phyloP scores from a whole-genome alignment of 2,113 vertebrate genomes.

The Helogale parvula region DNA sequence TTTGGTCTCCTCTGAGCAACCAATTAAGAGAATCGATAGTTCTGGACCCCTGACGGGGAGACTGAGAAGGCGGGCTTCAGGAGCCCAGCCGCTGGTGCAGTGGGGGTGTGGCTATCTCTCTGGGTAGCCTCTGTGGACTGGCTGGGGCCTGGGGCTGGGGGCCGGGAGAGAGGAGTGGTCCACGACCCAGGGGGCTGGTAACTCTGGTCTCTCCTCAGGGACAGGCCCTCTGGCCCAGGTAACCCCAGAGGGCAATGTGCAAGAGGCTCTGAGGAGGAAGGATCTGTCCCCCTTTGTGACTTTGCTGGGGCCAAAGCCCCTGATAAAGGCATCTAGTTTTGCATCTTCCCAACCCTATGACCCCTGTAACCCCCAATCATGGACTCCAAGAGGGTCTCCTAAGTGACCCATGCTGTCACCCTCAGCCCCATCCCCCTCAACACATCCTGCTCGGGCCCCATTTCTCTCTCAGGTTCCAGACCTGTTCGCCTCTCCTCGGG shows the following conservation, averaged over 20 bases:
- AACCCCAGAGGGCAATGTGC: neutral
- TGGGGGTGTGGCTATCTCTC: accelerated
- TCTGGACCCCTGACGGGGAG: neutral
- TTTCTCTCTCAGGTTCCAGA: neutral
- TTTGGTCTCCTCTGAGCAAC: neutral
- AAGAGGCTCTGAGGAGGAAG: neutral
- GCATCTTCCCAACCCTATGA: neutral
- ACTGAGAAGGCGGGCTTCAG: neutral
- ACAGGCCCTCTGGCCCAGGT: neutral
- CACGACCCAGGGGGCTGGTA: neutral
- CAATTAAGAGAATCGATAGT: neutral
- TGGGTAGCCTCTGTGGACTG: neutral
- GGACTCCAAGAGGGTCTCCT: neutral
- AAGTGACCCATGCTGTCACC: neutral
- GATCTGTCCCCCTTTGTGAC: accelerated
- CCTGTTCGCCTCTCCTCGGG: neutral
- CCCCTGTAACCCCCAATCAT: neutral
- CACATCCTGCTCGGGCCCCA: neutral
- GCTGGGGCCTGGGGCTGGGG: neutral
- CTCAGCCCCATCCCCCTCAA: no score
- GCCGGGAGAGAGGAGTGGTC: neutral
- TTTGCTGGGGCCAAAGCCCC: neutral
- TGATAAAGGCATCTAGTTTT: accelerated
- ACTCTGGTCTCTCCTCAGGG: neutral
- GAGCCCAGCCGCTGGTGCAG: neutral